Percentiles rank a stretch among this genome's conserved stretches.
Conservation (phyloP, 1,140 invertebrate species). For the Drosophila albomicans region DNA sequence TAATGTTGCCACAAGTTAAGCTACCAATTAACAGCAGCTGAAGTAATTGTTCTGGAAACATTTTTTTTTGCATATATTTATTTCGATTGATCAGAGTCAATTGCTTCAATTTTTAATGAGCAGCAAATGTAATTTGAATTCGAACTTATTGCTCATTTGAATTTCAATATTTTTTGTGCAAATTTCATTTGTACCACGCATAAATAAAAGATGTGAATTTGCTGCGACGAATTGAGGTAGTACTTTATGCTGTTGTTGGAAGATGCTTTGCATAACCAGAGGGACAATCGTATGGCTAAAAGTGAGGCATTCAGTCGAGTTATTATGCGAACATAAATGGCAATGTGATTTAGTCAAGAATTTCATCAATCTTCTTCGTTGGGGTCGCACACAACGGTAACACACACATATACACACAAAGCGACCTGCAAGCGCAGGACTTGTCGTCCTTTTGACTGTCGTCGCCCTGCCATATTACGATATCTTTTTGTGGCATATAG, state of each 20-base stretch:
- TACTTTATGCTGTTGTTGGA: not conserved
- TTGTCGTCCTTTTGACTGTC: conserved; percentile 25
- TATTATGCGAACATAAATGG: conserved; percentile 16
- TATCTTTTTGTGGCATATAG: conserved; percentile 48
- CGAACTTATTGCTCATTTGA: conserved; percentile 32
- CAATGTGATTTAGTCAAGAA: conserved; percentile 53
- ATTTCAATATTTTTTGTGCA: conserved; percentile 58
- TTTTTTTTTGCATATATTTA: not conserved
- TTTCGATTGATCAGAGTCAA: not conserved
- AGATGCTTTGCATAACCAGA: conserved; percentile 25
- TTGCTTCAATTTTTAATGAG: not conserved
- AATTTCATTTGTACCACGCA: conserved; percentile 31
- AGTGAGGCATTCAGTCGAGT: conserved; percentile 15
- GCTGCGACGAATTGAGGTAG: conserved; percentile 9
- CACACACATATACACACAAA: not conserved
- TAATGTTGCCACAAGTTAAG: not conserved
- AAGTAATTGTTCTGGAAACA: not conserved
- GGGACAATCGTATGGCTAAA: conserved; percentile 23
- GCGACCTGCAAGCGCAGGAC: conserved; percentile 20
- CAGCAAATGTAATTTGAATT: conserved; percentile 14
- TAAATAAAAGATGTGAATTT: conserved; percentile 29
- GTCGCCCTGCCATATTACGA: conserved; percentile 42
- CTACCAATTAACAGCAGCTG: not conserved
- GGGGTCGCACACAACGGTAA: conserved; percentile 1
- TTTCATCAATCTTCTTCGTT: conserved; percentile 75